Evolutionary conservation across 2,113 vertebrate species (phyloP).

Genomic region (Oxyura jamaicensis): DNA sequence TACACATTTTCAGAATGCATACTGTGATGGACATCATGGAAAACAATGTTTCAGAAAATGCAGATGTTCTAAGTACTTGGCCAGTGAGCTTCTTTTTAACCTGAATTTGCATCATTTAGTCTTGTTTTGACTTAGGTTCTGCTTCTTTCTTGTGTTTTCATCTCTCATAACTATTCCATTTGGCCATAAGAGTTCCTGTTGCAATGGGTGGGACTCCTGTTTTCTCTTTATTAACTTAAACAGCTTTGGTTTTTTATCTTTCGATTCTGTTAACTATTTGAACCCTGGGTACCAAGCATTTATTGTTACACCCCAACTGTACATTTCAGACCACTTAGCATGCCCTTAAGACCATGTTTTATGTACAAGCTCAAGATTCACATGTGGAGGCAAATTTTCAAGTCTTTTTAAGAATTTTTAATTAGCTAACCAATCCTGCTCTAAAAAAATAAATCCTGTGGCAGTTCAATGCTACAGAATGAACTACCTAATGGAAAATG

Average conservation of each 20-base stretch:
- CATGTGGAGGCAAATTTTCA: neutral
- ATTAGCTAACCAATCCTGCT: neutral
- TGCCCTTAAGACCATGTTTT: neutral
- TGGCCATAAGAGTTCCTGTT: neutral
- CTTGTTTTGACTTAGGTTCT: neutral
- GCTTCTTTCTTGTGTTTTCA: neutral
- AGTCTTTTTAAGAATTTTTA: neutral
- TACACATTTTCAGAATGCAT: neutral
- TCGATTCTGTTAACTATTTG: neutral
- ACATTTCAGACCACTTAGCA: neutral
- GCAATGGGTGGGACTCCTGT: neutral
- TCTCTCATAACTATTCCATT: neutral
- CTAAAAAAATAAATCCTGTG: neutral
- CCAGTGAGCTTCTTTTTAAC: neutral
- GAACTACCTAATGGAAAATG: neutral
- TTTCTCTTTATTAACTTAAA: neutral
- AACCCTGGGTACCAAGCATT: neutral
- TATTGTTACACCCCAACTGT: neutral
- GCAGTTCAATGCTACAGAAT: neutral
- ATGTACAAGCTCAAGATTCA: neutral
- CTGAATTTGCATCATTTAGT: neutral
- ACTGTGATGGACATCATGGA: neutral
- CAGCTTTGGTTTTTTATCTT: neutral
- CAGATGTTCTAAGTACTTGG: neutral
- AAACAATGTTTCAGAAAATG: slow-evolving; percentile 1